Conservation (phyloP, 35 echinoderm and acorn worm genomes). For the Apostichopus japonicus region DNA sequence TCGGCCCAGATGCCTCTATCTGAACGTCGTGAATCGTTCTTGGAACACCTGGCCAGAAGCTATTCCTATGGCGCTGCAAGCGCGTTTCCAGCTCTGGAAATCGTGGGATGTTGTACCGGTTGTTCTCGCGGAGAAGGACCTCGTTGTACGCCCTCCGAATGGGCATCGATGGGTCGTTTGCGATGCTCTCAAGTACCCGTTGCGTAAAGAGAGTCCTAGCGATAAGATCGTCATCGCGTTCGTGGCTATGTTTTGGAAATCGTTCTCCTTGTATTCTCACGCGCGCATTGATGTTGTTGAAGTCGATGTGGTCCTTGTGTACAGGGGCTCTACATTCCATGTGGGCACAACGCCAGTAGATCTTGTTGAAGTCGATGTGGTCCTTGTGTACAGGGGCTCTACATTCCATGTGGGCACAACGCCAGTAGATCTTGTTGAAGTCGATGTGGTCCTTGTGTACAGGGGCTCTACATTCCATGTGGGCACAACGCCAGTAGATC, state of each 20-base stretch:
- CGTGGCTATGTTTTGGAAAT: slow-evolving; percentile 2
- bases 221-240: slow-evolving; percentile 27
- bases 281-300: slow-evolving; percentile 6
- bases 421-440: no score
- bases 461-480: no score
- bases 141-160: slow-evolving; percentile 2
- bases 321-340: no score
- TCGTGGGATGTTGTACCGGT: slow-evolving; percentile 32
- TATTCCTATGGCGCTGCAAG: slow-evolving; percentile 18
- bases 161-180: slow-evolving; percentile 24
- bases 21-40: slow-evolving; percentile 25
- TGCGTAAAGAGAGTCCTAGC: neutral
- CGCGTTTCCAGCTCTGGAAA: slow-evolving; percentile 21
- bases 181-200: neutral
- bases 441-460: no score
- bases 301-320: no score
- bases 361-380: no score
- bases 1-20: slow-evolving; percentile 52
- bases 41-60: slow-evolving; percentile 35
- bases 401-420: no score
- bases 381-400: no score
- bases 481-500: no score
- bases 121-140: neutral
- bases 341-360: no score
- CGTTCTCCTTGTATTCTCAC: slow-evolving; percentile 23